phyloP scores from a whole-genome alignment of 2,888 invertebrate species.

The Melieria crassipennis region DNA sequence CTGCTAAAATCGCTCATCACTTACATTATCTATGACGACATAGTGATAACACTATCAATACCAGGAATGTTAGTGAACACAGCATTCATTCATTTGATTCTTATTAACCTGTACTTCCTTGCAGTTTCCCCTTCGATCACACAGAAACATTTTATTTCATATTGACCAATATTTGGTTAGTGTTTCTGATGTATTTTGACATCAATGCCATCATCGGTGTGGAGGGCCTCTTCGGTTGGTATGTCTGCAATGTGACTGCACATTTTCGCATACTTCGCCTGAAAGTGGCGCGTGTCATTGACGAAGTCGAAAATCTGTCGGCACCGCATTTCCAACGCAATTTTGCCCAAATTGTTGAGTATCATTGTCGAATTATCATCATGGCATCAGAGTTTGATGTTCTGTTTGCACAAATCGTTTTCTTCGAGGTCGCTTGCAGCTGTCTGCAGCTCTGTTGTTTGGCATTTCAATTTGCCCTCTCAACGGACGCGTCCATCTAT shows the following conservation, averaged over 20 bases:
- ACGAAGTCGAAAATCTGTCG: not conserved
- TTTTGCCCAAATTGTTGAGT: slow-evolving; percentile 19
- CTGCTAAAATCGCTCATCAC: not conserved
- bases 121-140: slow-evolving; percentile 24
- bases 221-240: slow-evolving; percentile 42
- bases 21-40: slow-evolving; percentile 1
- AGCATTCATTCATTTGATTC: not conserved
- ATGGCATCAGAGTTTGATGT: slow-evolving; percentile 34
- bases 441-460: slow-evolving; percentile 40
- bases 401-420: slow-evolving; percentile 40
- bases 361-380: slow-evolving; percentile 31
- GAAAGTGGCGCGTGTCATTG: slow-evolving; percentile 17
- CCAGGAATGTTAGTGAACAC: slow-evolving; percentile 10
- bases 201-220: slow-evolving; percentile 20
- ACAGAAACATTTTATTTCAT: slow-evolving; percentile 16
- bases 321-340: slow-evolving; percentile 1
- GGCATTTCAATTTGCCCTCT: slow-evolving; percentile 36
- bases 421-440: slow-evolving; percentile 34
- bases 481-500: slow-evolving; percentile 29
- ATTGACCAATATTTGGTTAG: slow-evolving; percentile 4
- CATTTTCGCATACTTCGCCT: slow-evolving; percentile 41
- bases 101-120: no score
- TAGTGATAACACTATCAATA: not conserved
- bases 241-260: slow-evolving; percentile 38
- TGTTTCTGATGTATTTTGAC: not conserved